phyloP scores from a whole-genome alignment of 2,113 vertebrate genomes.

The Butastur rufipennis region DNA sequence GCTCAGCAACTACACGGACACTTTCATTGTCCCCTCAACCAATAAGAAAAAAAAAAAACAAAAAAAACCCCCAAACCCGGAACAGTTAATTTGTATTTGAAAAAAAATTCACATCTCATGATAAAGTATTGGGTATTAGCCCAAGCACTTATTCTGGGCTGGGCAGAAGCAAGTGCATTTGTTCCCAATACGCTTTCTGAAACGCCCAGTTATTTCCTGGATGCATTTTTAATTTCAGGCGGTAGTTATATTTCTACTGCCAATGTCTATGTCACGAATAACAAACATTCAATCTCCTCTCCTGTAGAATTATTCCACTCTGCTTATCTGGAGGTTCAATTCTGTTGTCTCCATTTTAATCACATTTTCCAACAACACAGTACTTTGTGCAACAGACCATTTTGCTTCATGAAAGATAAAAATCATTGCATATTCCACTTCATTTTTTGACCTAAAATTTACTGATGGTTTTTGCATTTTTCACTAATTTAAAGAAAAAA shows the following conservation, averaged over 20 bases:
- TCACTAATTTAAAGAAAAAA: not conserved
- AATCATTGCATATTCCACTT: not conserved
- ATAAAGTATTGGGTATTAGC: not conserved
- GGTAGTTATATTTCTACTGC: not conserved
- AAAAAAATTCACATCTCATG: not conserved
- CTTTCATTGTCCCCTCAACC: not conserved
- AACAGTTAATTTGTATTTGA: not conserved
- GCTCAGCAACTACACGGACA: not conserved
- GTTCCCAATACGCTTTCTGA: not conserved
- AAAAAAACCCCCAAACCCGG: not conserved
- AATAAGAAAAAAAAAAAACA: not conserved
- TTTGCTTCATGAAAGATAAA: not conserved
- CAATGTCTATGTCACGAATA: not conserved
- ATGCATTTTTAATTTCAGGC: not conserved
- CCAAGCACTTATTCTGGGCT: not conserved
- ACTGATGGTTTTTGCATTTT: not conserved
- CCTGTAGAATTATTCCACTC: not conserved
- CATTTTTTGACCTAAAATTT: not conserved
- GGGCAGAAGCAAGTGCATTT: not conserved
- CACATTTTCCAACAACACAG: conserved; percentile 12
- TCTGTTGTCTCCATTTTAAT: conserved; percentile 29
- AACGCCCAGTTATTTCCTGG: not conserved
- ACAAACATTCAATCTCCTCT: conserved; percentile 12
- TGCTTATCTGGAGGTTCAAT: not conserved
- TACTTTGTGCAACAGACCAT: not conserved